Conservation (phyloP, 2,113 vertebrate species). For the Nesospiza acunhae region DNA sequence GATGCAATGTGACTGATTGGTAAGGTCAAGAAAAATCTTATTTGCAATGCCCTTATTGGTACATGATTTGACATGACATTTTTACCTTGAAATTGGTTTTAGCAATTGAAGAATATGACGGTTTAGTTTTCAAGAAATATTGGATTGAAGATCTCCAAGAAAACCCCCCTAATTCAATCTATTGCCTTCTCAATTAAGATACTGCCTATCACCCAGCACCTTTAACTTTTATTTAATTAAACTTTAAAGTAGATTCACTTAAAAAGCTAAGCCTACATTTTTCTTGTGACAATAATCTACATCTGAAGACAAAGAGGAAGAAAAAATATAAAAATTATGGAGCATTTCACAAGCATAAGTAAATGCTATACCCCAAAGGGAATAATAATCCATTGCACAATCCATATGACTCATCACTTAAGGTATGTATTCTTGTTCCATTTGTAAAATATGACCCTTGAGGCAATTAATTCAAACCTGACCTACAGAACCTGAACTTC, state of each 20-base stretch:
- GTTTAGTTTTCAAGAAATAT: conserved; percentile 78
- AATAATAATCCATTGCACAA: conserved; percentile 51
- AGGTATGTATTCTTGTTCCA: conserved; percentile 44
- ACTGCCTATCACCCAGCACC: conserved; percentile 54
- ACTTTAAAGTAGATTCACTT: conserved; percentile 38
- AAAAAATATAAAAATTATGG: conserved; percentile 21
- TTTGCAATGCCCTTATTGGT: conserved; percentile 80
- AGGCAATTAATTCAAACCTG: conserved; percentile 63
- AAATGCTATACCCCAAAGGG: conserved; percentile 11
- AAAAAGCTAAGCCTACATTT: conserved; percentile 17
- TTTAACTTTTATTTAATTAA: conserved; percentile 71
- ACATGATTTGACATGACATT: conserved; percentile 81
- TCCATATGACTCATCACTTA: conserved; percentile 53
- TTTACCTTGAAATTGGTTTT: conserved; percentile 80
- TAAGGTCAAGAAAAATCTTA: conserved; percentile 81
- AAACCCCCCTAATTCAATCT: conserved; percentile 78
- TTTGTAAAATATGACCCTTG: conserved; percentile 54
- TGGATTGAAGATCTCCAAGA: conserved; percentile 73
- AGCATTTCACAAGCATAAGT: conserved; percentile 42
- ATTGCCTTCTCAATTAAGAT: conserved; percentile 70
- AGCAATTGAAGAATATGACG: conserved; percentile 77
- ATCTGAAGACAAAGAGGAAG: neutral
- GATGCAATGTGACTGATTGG: conserved; percentile 81
- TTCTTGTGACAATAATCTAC: neutral
- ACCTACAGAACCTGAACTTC: conserved; percentile 62